Conservation (phyloP, 2,888 invertebrate genomes). For the Eupithecia inturbata region DNA sequence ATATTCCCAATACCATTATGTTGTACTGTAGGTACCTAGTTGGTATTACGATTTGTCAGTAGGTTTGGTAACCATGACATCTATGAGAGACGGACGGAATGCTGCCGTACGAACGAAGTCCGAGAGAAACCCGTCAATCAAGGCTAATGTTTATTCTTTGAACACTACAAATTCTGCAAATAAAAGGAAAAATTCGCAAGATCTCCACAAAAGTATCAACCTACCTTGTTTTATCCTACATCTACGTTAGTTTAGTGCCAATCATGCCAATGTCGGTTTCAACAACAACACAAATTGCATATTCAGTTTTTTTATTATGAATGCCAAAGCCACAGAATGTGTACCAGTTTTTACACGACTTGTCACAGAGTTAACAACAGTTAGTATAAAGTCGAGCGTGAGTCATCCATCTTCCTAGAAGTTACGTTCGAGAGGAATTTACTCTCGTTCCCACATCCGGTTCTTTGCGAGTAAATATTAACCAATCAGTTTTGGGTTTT, state of each 20-base stretch:
- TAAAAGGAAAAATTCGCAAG: not conserved
- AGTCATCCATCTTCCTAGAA: constrained; percentile 62
- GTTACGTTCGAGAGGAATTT: constrained; percentile 53
- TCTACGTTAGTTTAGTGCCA: not conserved
- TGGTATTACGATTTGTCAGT: not conserved
- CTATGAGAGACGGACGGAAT: not conserved
- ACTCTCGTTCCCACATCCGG: constrained; percentile 63
- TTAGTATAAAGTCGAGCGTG: constrained; percentile 37
- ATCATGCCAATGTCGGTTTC: not conserved
- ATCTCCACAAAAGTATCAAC: not conserved
- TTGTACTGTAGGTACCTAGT: too few species aligned
- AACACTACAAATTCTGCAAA: not conserved
- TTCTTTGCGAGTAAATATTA: constrained; percentile 6
- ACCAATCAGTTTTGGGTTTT: not conserved
- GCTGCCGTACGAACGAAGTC: not conserved
- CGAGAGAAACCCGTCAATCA: not conserved
- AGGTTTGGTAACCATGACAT: not conserved
- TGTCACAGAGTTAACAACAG: constrained; percentile 2
- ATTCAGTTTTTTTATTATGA: constrained; percentile 5
- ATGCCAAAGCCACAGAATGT: constrained; percentile 3
- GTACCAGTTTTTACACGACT: not conserved
- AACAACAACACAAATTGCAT: not conserved
- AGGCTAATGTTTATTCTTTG: not conserved
- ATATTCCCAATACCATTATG: not conserved
- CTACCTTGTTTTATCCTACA: not conserved